Evolutionary conservation across 2,888 invertebrate species (phyloP).

Genomic region (Bimastos eiseni): DNA sequence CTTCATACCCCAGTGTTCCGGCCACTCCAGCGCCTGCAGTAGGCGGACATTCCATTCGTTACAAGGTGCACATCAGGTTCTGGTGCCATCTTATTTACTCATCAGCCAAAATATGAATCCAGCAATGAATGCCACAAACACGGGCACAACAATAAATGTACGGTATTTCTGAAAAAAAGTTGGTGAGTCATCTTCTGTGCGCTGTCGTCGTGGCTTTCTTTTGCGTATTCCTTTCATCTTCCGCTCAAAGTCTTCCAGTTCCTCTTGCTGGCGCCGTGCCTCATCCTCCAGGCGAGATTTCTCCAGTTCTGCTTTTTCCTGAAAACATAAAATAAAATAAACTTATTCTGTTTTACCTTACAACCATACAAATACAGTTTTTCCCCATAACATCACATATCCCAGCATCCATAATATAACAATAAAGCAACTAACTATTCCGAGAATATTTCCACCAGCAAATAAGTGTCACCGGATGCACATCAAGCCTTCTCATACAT

Average conservation of each 20-base stretch:
- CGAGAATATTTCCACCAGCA: background rate
- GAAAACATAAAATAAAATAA: slow-evolving; percentile 2
- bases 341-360: background rate
- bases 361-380: background rate
- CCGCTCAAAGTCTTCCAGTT: slow-evolving; percentile 59
- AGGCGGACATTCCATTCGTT: background rate
- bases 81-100: background rate
- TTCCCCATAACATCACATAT: background rate
- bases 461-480: background rate
- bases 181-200: slow-evolving; percentile 28
- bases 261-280: slow-evolving; percentile 51
- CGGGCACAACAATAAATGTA: background rate
- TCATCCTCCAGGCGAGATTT: slow-evolving; percentile 52
- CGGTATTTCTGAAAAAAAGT: slow-evolving; percentile 15
- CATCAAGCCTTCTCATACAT: background rate
- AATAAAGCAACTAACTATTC: background rate
- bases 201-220: slow-evolving; percentile 49
- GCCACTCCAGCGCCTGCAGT: background rate
- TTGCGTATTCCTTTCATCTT: slow-evolving; percentile 56
- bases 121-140: background rate
- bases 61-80: background rate
- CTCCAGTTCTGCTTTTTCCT: slow-evolving; percentile 53
- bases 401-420: background rate
- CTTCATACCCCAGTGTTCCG: background rate
- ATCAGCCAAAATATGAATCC: slow-evolving; percentile 1